A percentile compares a stretch with the other conserved stretches of the same genome.
These are phyloP conservation scores for Noctua pronuba DNA, from an alignment of 2,888 invertebrate genomes.

Conservation along the genomic window DNA sequence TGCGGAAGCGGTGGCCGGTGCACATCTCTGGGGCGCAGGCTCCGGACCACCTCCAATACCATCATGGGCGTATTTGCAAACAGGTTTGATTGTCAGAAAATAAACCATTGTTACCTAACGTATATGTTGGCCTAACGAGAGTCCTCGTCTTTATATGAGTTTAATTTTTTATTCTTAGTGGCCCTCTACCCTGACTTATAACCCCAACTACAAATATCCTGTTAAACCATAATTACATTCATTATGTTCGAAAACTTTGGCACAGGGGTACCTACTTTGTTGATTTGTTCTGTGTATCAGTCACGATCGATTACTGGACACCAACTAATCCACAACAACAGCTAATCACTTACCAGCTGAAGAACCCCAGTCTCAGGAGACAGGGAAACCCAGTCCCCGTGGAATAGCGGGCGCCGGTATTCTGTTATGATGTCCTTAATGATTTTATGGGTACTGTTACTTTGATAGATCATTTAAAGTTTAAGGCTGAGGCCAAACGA, in stretches of 20 bases:
- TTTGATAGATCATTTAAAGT: not conserved
- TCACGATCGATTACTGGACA: constrained; percentile 1
- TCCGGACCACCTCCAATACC: too few relatives aligned
- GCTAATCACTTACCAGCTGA: constrained; percentile 21
- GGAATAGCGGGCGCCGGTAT: not conserved
- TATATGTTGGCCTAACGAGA: not conserved
- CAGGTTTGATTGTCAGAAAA: too few relatives aligned
- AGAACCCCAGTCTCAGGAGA: constrained; percentile 10
- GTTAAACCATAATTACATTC: not conserved
- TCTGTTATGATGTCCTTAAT: not conserved
- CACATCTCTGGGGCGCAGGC: too few relatives aligned
- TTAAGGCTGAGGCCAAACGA: too few relatives aligned
- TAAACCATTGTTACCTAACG: too few relatives aligned
- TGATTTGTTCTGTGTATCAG: not conserved
- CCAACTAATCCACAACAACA: not conserved
- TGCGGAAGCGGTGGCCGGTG: too few relatives aligned
- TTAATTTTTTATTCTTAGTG: not conserved
- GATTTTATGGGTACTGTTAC: not conserved
- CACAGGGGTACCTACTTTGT: not conserved
- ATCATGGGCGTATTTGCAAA: too few relatives aligned
- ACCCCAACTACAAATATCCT: not conserved
- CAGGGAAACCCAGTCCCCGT: not conserved
- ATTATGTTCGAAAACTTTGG: not conserved
- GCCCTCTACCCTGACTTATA: not conserved
- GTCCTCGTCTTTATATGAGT: not conserved